Base-by-base conservation (phyloP, 1,140 invertebrate genomes). In the Anthonomus grandis region DNA sequence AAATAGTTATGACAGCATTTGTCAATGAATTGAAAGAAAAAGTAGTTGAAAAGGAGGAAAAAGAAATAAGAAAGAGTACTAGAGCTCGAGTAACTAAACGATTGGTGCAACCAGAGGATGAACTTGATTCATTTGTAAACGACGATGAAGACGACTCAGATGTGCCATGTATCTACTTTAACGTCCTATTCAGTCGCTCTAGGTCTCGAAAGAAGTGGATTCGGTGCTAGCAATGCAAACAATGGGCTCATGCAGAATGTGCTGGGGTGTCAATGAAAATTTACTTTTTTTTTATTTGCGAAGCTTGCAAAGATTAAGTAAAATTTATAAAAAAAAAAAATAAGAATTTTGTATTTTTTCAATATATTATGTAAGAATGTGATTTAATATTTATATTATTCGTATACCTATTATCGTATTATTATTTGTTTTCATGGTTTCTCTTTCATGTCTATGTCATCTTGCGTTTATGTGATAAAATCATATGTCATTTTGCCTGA, bases 1-100 rank as follows among this genome's bases (percentile, higher is more conserved):
- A n/a, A n/a, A n/a, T n/a, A n/a, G n/a, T n/a, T n/a, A n/a, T n/a
- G n/a, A n/a, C n/a, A n/a, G n/a, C n/a, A n/a, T n/a, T n/a, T n/a
- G n/a, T n/a, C n/a, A n/a, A n/a, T n/a, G n/a, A n/a, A n/a, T n/a
- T n/a, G n/a, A n/a, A n/a, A n/a, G n/a, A n/a, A n/a, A n/a, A n/a
- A n/a, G n/a, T n/a, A n/a, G n/a, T n/a, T n/a, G n/a, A n/a, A n/a
- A n/a, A n/a, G n/a, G n/a, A n/a, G n/a, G 6, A 44, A 44, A 19
- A 44, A 44, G 18, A 6, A 44, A 44, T 19, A 44, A 44, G 41
- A 44, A 44, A 44, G 41, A 44, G 41, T 44, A 44, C 18, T 17
- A 6, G 6, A 44, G 41, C 41, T 17, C 6, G 41, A 44, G 41
- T 44, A 44, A 19, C 41, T 44, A 44, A 44, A 44, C 41, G 18